Conservation (phyloP, 2,113 vertebrate species). For the Cichladusa arquata region DNA sequence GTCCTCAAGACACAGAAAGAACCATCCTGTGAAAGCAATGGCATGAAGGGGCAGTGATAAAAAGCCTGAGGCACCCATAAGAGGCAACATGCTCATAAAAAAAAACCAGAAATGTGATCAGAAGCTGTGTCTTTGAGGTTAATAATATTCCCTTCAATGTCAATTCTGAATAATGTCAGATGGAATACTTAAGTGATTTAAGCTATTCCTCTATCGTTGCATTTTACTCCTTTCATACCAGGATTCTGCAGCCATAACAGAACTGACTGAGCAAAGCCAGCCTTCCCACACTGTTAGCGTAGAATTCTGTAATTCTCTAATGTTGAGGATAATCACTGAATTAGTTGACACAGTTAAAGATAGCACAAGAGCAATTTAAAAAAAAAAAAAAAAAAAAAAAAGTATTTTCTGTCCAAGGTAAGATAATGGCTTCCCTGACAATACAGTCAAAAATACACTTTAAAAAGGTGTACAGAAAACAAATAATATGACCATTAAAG, state of each 20-base stretch:
- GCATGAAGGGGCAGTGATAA: neutral
- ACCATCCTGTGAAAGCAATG: neutral
- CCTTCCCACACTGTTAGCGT: neutral
- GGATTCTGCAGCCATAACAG: neutral
- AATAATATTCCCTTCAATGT: neutral
- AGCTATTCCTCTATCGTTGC: neutral
- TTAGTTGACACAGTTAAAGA: neutral
- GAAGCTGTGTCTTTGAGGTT: neutral
- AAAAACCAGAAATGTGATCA: neutral
- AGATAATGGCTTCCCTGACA: neutral
- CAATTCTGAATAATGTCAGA: neutral
- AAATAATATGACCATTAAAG: neutral
- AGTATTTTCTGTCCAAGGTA: neutral
- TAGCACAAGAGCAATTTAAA: neutral
- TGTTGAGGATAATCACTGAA: neutral
- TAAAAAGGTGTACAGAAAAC: neutral
- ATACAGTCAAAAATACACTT: neutral
- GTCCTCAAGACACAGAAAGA: conserved; percentile 22
- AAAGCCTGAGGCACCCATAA: neutral
- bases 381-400: neutral
- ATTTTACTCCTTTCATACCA: neutral
- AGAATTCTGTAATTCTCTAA: neutral
- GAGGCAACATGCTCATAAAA: neutral
- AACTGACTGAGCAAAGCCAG: neutral
- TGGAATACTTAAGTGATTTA: neutral